Percentiles rank a stretch among this genome's conserved stretches.
Conservation (phyloP, 2,888 invertebrate genomes). For the Ophion ventricosus region DNA sequence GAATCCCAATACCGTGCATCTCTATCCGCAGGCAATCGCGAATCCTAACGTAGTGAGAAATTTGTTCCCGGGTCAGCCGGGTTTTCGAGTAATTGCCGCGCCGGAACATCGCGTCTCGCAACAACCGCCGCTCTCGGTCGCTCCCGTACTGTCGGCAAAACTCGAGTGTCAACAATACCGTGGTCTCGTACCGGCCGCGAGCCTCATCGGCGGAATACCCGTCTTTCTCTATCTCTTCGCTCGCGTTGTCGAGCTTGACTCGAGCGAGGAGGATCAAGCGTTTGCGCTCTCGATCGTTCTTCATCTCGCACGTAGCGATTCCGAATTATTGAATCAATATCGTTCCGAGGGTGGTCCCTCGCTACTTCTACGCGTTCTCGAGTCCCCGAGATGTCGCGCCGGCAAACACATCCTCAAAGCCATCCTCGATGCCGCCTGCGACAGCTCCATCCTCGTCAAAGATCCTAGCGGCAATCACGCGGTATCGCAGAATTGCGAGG, state of each 20-base stretch:
- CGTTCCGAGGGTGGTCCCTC: conserved; percentile 85
- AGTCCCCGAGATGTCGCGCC: conserved; percentile 85
- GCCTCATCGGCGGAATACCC: conserved; percentile 87
- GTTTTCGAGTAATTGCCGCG: conserved; percentile 82
- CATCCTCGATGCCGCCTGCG: conserved; percentile 88
- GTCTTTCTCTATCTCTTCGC: conserved; percentile 88
- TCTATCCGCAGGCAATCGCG: conserved; percentile 83
- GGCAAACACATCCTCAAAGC: conserved; percentile 87
- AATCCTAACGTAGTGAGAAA: conserved; percentile 81
- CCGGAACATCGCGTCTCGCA: conserved; percentile 83
- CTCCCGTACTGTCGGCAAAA: conserved; percentile 79
- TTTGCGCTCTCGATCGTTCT: conserved; percentile 86
- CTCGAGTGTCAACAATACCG: conserved; percentile 84
- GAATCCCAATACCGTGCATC: conserved; percentile 85
- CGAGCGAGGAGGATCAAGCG: conserved; percentile 86
- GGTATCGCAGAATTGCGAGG: conserved; percentile 79
- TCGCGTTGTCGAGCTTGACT: conserved; percentile 88
- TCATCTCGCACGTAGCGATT: conserved; percentile 86
- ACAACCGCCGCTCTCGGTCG: conserved; percentile 82
- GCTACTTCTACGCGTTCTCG: conserved; percentile 87
- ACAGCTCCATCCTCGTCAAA: conserved; percentile 84
- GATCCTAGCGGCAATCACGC: conserved; percentile 80
- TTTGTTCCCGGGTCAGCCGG: conserved; percentile 82
- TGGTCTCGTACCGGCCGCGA: conserved; percentile 85
- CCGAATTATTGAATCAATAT: conserved; percentile 86